phyloP scores from a whole-genome alignment of 1,140 invertebrate species.

The Hypothenemus hampei region DNA sequence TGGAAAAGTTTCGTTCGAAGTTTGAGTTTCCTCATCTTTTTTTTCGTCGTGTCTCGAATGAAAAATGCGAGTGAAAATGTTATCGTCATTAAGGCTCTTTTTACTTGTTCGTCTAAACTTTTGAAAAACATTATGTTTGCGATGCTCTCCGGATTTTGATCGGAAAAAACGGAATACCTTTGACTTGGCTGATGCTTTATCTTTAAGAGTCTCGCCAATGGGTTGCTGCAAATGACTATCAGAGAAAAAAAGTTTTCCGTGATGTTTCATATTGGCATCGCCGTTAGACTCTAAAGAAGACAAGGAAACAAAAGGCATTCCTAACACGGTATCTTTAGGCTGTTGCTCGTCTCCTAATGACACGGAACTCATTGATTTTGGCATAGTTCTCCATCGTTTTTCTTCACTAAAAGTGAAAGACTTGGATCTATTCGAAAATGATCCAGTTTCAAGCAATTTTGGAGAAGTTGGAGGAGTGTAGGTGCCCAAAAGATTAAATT shows the following conservation, averaged over 20 bases:
- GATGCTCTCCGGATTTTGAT: not conserved
- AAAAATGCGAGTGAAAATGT: constrained; percentile 16
- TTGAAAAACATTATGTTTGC: constrained; percentile 8
- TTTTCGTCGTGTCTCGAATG: constrained; percentile 14
- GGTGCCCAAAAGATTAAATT: constrained; percentile 39
- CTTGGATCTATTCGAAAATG: not conserved
- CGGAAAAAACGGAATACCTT: constrained; percentile 16
- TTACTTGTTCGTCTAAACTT: constrained; percentile 10
- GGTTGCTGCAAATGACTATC: constrained; percentile 29
- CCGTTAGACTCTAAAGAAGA: constrained; percentile 16
- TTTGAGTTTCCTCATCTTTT: constrained; percentile 22
- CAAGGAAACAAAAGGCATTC: constrained; percentile 31
- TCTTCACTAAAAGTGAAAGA: constrained; percentile 12
- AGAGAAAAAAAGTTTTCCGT: constrained; percentile 20
- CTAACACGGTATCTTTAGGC: constrained; percentile 34
- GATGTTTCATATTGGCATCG: not conserved
- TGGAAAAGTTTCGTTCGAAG: constrained; percentile 11
- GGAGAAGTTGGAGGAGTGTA: constrained; percentile 41
- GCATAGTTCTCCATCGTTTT: constrained; percentile 3
- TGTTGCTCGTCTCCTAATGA: constrained; percentile 27
- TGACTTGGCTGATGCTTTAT: constrained; percentile 1
- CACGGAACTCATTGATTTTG: constrained; percentile 26
- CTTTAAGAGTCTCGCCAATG: constrained; percentile 8
- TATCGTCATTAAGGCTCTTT: constrained; percentile 8
- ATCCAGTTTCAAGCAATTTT: constrained; percentile 7